Percentiles rank a stretch among this genome's conserved stretches.
Evolutionary conservation across 2,113 vertebrate species (phyloP).

Genomic region (Zosterops japonicus): DNA sequence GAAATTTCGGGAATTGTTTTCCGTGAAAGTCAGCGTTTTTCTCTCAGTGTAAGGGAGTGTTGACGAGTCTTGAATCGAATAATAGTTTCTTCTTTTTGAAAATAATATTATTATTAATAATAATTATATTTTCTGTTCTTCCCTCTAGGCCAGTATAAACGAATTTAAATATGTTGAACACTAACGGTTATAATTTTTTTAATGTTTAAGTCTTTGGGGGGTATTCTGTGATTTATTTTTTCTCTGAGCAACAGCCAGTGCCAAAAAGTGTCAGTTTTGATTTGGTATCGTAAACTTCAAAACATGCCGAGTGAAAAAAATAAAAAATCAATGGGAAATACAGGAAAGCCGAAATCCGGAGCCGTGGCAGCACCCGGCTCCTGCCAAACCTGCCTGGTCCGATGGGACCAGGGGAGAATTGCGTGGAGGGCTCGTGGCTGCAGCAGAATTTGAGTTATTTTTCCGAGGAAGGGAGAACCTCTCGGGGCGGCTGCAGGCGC

Average conservation of each 20-base stretch:
- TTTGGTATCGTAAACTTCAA: constrained; percentile 51
- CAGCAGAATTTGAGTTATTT: background rate
- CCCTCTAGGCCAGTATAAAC: constrained; percentile 76
- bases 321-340: background rate
- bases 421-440: background rate
- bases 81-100: constrained; percentile 61
- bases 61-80: constrained; percentile 59
- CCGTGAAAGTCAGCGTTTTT: constrained; percentile 32
- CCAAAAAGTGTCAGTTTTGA: constrained; percentile 44
- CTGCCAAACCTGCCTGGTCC: constrained; percentile 9
- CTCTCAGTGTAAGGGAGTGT: constrained; percentile 43
- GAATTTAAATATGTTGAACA: constrained; percentile 64
- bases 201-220: constrained; percentile 29
- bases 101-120: constrained; percentile 60
- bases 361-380: constrained; percentile 16
- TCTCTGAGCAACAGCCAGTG: background rate
- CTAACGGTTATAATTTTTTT: constrained; percentile 47
- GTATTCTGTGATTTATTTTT: background rate
- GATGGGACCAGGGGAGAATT: background rate
- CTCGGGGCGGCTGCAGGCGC: background rate
- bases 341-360: constrained; percentile 17
- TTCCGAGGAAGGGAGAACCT: background rate
- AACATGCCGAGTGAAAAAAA: background rate
- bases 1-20: constrained; percentile 65
- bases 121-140: constrained; percentile 68